Evolutionary conservation across 2,888 invertebrate genomes (phyloP), one percentile per base, ranked within the genome.

Genomic region (Scrobipalpa atriplicella): DNA sequence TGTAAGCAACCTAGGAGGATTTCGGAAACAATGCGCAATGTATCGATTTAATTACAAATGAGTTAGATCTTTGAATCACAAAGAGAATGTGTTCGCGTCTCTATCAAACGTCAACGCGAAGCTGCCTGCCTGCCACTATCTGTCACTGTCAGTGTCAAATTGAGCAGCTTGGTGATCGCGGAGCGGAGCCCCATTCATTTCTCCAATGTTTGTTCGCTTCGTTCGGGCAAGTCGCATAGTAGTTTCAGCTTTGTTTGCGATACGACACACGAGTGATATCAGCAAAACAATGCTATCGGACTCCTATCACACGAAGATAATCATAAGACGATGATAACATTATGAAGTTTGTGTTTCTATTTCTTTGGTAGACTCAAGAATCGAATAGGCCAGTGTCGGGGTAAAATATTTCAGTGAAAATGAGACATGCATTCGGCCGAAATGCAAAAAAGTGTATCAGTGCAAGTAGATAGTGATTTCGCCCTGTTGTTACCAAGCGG

Each of bases 381-480:
- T 75, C 72, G 70, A 76, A 76, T 79, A 77, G 77, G 84, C 82
- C 85, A 80, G 84, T 81, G 80, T 72, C 78, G 74, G 76, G 74
- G 75, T 74, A 75, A 71, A 76, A 86, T 84, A 87, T 86, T 84
- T 85, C 83, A 77, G 82, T 86, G 85, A 93, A 92, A 90, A 93
- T 93, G 93, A 93, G 90, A 92, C 89, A 93, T 93, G 93, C 87
- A 91, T 88, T 86, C 92, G 77, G 81, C 86, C 90, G 92, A 91
- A 87, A 94, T 94, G 94, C 94, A 94, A 94, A 95, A 95, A 93
- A 95, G 95, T 94, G 96, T 96, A 82, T 96, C 96, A 86, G 96
- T 96, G 89, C 96, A 96, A 95, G 96, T 96, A 91, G 95, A 95
- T 94, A 96, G 95, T 95, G 96, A 96, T 94, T 95, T 96, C 93